Percentiles rank a stretch among this genome's conserved stretches.
Conservation (phyloP, 2,113 vertebrate species). For the Erythrolamprus reginae region DNA sequence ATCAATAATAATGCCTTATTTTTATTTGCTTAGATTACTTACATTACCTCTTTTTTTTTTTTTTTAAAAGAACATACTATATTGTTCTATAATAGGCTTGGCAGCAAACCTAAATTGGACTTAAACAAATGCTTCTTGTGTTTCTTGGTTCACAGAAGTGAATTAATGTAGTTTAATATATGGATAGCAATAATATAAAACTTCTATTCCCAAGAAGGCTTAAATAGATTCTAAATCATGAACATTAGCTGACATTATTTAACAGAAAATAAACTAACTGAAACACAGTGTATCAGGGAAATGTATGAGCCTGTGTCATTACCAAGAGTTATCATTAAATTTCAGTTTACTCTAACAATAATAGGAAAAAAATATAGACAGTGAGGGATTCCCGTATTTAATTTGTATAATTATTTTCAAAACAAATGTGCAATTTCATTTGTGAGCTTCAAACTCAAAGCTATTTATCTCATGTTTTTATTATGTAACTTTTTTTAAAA, state of each 20-base stretch:
- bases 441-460: conserved; percentile 44
- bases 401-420: conserved; percentile 50
- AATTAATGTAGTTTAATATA: conserved; percentile 55
- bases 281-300: conserved; percentile 37
- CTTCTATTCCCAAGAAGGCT: conserved; percentile 56
- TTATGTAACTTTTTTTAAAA: background rate
- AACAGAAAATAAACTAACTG: conserved; percentile 31
- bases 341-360: conserved; percentile 53
- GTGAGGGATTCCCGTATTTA: conserved; percentile 23
- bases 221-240: conserved; percentile 62
- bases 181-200: conserved; percentile 55
- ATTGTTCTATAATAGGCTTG: conserved; percentile 45
- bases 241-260: conserved; percentile 31
- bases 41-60: conserved; percentile 57
- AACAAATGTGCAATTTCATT: conserved; percentile 41
- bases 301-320: conserved; percentile 48
- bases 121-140: conserved; percentile 40
- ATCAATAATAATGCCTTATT: conserved; percentile 39
- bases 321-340: conserved; percentile 49
- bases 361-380: conserved; percentile 42
- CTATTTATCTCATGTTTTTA: conserved; percentile 15
- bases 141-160: conserved; percentile 50
- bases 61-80: conserved; percentile 40
- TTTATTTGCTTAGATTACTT: conserved; percentile 61
- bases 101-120: conserved; percentile 53